A percentile compares a stretch with the other conserved stretches of the same genome.
These are phyloP conservation scores for Cottus gobio DNA, from an alignment of 2,113 vertebrate genomes.

Conservation along the genomic window DNA sequence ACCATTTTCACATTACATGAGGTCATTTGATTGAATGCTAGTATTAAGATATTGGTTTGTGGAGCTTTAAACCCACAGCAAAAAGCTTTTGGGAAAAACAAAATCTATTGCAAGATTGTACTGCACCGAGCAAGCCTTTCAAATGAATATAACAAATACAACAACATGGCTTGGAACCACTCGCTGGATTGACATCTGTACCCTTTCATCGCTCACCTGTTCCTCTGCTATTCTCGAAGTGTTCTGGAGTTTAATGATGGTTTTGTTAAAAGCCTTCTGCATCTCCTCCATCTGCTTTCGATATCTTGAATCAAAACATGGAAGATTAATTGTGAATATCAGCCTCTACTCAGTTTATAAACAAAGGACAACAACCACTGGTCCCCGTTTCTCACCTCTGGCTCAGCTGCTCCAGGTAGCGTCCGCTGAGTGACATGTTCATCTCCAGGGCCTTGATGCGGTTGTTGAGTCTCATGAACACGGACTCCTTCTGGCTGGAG, in stretches of 20 bases:
- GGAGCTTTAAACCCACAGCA: neutral
- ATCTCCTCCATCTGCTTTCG: conserved; percentile 99
- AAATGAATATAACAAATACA: neutral
- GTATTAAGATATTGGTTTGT: neutral
- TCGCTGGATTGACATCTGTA: neutral
- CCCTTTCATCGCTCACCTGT: conserved; percentile 85
- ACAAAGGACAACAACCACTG: neutral
- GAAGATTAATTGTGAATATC: neutral
- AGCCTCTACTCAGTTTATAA: neutral
- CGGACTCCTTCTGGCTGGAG: conserved; percentile 96
- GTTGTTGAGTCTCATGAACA: conserved; percentile 99
- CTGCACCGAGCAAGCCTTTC: neutral
- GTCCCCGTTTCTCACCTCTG: conserved; percentile 86
- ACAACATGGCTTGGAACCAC: neutral
- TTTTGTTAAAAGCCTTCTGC: conserved; percentile 99
- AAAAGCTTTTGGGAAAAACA: neutral
- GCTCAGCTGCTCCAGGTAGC: conserved; percentile 97
- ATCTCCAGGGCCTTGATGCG: conserved; percentile 97
- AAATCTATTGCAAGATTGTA: neutral
- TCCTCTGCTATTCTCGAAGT: conserved; percentile 95
- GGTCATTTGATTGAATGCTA: neutral
- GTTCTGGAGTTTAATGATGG: conserved; percentile 97
- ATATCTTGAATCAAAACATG: conserved; percentile 82
- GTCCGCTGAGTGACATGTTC: conserved; percentile 98
- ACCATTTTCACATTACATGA: neutral